Evolutionary conservation across 2,113 vertebrate genomes (phyloP), one percentile per base, ranked within the genome.

Genomic region (Chaetodon auriga): DNA sequence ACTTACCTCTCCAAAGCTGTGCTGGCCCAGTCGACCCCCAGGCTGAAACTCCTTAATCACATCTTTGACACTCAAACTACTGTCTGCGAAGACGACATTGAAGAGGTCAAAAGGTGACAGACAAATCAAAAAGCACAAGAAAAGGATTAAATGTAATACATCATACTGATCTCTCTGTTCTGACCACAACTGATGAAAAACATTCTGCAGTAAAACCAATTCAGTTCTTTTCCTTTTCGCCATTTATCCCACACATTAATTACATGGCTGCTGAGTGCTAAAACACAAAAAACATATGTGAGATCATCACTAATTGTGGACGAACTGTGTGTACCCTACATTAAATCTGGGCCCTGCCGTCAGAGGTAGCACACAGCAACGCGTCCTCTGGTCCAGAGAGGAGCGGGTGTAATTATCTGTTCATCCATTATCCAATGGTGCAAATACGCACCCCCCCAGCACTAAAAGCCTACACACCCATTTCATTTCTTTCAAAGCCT

Each of bases 11-110:
- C 94, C 95, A 76, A 89, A 87, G 11, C 90, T 87, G 90, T 96
- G 94, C 81, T 90, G 86, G 14, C 92, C 87, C 85, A 96, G 89
- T 2, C 92, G 88, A 0, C 95, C 96, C 0, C 95, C 93, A 0
- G 93, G 87, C 0, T 95, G 86, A 89, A 98, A 97, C 63, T 97
- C 95, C 87, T 94, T 95, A 61, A 97, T 93, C 43, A 97, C 96
- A 66, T 98, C 96, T 90, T 96, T 96, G 83, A 97, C 96, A 66
- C 95, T 96, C 85, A 94, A 89, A 84, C 77, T 95, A 90, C 95
- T 96, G 84, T 98, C 97, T 98, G 93, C 43, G 68, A 49, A 35
- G 16, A 81, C 8, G 80, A 68, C 9, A 36, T 25, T 2, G 0
- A 36, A 62, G 2, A 43, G 25, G 21, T 66, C 11, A 45, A 48